A percentile compares a stretch with the other conserved stretches of the same genome.
Evolutionary conservation across 2,797 vertebrate genomes (phyloP).

Genomic region (Sebastes kiyomatsui): DNA sequence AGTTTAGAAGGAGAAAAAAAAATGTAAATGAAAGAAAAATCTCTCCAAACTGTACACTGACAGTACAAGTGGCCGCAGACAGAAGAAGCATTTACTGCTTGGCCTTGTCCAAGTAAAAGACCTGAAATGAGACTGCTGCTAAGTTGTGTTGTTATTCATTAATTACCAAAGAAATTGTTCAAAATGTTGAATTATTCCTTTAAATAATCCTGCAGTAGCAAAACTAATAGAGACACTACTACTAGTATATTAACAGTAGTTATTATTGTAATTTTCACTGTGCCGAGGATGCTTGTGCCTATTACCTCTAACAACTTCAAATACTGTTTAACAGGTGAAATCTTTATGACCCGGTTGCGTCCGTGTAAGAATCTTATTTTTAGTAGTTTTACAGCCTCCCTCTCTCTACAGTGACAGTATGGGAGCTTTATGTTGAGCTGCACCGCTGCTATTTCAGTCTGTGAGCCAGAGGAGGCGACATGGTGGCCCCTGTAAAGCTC

Average conservation of each 20-base stretch:
- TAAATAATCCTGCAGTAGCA: background rate
- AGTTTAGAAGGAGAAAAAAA: background rate
- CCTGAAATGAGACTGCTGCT: background rate
- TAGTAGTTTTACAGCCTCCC: background rate
- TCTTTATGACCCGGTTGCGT: background rate
- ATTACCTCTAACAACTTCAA: background rate
- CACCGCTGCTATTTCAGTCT: conserved; percentile 39
- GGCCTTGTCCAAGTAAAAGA: background rate
- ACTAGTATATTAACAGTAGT: background rate
- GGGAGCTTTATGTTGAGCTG: conserved; percentile 27
- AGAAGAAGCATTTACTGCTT: background rate
- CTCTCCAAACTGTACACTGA: background rate
- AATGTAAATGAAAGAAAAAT: background rate
- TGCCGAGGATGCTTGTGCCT: background rate
- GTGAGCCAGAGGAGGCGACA: conserved; percentile 30
- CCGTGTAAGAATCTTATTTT: conserved; percentile 11
- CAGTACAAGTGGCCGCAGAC: background rate
- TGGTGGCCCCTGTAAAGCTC: conserved; percentile 47
- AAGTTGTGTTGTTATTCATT: background rate
- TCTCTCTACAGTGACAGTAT: background rate
- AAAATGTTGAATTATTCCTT: background rate
- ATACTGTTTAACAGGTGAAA: background rate
- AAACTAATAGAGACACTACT: background rate
- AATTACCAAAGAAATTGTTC: background rate
- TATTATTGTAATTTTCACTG: background rate